phyloP scores from a whole-genome alignment of 37 sponge, comb jelly and placozoan species.

The Diacarnus erythraeanus region DNA sequence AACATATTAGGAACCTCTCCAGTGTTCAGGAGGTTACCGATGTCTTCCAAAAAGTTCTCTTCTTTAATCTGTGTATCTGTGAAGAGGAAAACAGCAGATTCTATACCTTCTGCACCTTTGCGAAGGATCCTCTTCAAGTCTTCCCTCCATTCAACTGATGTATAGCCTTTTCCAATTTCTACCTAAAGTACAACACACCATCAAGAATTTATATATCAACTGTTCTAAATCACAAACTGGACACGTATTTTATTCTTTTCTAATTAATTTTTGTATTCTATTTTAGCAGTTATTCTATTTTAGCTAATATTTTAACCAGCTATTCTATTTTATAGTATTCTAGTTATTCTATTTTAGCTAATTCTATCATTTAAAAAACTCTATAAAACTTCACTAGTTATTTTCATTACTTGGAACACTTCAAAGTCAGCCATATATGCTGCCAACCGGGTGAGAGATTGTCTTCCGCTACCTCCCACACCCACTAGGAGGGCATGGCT shows the following conservation, averaged over 20 bases:
- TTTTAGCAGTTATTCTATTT: too few species aligned
- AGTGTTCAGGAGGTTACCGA: constrained; percentile 90
- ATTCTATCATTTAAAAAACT: too few species aligned
- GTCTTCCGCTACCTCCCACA: constrained; percentile 92
- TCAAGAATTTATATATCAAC: not conserved
- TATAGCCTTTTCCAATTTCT: constrained; percentile 97
- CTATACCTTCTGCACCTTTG: constrained; percentile 86
- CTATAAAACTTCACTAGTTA: too few species aligned
- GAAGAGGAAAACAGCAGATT: constrained; percentile 89
- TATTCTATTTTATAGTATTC: too few species aligned
- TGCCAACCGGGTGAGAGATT: constrained; percentile 89
- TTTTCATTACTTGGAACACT: constrained; percentile 94
- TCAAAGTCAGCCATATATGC: constrained; percentile 97
- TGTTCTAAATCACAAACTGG: not conserved
- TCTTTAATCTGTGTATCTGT: constrained; percentile 95
- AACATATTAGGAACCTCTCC: constrained; percentile 99
- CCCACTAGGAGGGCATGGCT: constrained; percentile 94
- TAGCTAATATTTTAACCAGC: too few species aligned
- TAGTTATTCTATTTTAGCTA: too few species aligned
- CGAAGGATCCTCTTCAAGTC: constrained; percentile 93
- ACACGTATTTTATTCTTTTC: too few species aligned
- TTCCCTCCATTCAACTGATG: constrained; percentile 95
- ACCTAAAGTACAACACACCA: constrained; percentile 72
- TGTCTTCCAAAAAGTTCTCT: constrained; percentile 96
- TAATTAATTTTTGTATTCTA: too few species aligned